These are phyloP conservation scores for Leptinotarsa haldemani DNA, from an alignment of 2,888 invertebrate species.

Conservation along the genomic window DNA sequence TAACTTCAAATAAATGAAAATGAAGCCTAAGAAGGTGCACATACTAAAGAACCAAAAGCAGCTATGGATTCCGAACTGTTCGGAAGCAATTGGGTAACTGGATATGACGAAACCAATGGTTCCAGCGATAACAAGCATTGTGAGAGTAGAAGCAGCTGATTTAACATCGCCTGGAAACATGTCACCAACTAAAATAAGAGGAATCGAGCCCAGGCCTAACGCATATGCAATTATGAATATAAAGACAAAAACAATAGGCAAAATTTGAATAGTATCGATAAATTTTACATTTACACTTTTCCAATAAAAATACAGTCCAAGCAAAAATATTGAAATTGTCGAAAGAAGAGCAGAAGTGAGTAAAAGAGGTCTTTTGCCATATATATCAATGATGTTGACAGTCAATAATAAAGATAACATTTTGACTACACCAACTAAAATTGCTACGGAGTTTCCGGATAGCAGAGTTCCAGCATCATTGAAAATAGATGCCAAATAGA, in stretches of 20 bases:
- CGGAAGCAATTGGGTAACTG: not conserved
- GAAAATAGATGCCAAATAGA: slow-evolving; percentile 79
- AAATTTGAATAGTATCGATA: not conserved
- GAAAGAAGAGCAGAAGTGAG: slow-evolving; percentile 75
- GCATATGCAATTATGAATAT: not conserved
- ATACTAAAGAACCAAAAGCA: slow-evolving; percentile 1
- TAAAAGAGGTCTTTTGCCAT: slow-evolving; percentile 78
- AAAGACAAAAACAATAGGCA: not conserved
- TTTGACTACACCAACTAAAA: slow-evolving; percentile 82
- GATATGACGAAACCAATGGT: not conserved
- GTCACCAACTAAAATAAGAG: not conserved
- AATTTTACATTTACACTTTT: not conserved
- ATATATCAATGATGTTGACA: slow-evolving; percentile 78
- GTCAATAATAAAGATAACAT: slow-evolving; percentile 76
- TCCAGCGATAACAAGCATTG: not conserved
- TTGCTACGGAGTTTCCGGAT: slow-evolving; percentile 73
- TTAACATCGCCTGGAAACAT: not conserved
- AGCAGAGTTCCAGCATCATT: slow-evolving; percentile 75
- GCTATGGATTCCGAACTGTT: not conserved
- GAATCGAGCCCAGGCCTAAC: not conserved
- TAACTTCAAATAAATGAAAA: not conserved
- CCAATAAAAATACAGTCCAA: slow-evolving; percentile 73
- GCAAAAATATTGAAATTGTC: slow-evolving; percentile 70
- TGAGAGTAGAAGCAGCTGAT: not conserved
- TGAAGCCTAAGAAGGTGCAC: not conserved